Evolutionary conservation across 2,113 vertebrate species (phyloP), one percentile per base, ranked within the genome.

Genomic region (Trachemys scripta): DNA sequence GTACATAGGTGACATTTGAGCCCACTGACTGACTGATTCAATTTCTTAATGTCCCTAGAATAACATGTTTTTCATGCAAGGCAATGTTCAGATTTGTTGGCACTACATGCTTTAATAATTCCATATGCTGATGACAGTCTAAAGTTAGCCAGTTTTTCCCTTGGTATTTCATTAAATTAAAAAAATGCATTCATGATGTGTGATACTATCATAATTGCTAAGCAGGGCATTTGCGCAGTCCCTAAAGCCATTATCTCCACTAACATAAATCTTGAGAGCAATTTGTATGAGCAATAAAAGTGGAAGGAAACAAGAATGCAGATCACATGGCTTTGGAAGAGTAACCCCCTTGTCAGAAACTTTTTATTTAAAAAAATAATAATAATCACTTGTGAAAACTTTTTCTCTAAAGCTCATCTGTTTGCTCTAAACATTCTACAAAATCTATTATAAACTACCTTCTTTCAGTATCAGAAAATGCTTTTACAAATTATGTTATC

Each of bases 241-340:
- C n/a, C 31, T 49, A 79, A 84, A 82, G 47, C 81, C 29, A 38
- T 80, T 84, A 16, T 3, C 38, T 90, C 90, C 25, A 29, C 51
- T 89, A 54, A 38, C 49, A 62, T 27, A 82, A 85, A 87, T 19
- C 59, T 76, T 86, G 91, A 35, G 53, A 51, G 2, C 82, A 84
- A 38, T 4, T 87, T 27, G 85, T 6, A 65, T 10, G 31, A n/a
- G 47, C 22, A 25, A 5, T 10, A 3, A 12, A 8, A 49, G 16
- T 10, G 65, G 42, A 59, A 85, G 75, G 38, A n/a, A n/a, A 85
- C 38, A 84, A 91, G 42, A 27, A 35, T 9, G 50, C 75, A 93
- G 31, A 79, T 27, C 5, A 8, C 0, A 0, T 10, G 7, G 17
- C 8, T 85, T 90, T 83, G 47, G 54, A 78, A 12, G 1, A 27